Conservation (phyloP, 1,140 invertebrate genomes). For the Whitmania pigra region DNA sequence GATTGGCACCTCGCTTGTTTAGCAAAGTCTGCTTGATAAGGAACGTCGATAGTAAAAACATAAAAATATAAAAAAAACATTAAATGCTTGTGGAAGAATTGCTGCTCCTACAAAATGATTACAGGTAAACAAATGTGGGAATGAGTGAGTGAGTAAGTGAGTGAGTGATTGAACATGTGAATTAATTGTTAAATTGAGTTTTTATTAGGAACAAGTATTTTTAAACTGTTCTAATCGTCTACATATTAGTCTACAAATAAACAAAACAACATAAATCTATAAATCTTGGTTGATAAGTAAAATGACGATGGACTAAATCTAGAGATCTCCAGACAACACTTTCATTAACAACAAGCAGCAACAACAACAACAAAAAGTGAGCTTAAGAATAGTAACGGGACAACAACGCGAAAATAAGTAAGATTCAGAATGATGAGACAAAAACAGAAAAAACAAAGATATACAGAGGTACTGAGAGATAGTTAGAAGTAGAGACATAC, state of each 20-base stretch:
- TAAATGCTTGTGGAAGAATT: background rate
- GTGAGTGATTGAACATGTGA: background rate
- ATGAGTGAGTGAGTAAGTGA: conserved; percentile 8
- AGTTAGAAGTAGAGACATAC: too few relatives aligned
- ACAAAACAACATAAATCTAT: background rate
- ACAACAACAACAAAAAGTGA: too few relatives aligned
- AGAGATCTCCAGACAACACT: background rate
- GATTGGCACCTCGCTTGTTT: too few relatives aligned
- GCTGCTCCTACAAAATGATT: background rate
- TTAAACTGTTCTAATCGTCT: background rate
- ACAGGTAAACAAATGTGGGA: background rate
- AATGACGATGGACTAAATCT: background rate
- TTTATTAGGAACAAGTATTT: background rate
- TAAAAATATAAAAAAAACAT: background rate
- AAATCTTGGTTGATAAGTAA: background rate
- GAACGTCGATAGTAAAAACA: too few relatives aligned
- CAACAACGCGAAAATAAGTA: too few relatives aligned
- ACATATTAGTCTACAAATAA: background rate
- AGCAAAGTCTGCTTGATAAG: too few relatives aligned
- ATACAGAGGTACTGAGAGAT: too few relatives aligned
- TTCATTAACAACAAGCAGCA: too few relatives aligned
- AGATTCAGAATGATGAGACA: too few relatives aligned
- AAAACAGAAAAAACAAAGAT: too few relatives aligned
- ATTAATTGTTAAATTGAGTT: background rate
- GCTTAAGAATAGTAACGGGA: too few relatives aligned